These are phyloP conservation scores for Paraescarpia echinospica DNA, from an alignment of 1,140 invertebrate genomes.

Conservation along the genomic window DNA sequence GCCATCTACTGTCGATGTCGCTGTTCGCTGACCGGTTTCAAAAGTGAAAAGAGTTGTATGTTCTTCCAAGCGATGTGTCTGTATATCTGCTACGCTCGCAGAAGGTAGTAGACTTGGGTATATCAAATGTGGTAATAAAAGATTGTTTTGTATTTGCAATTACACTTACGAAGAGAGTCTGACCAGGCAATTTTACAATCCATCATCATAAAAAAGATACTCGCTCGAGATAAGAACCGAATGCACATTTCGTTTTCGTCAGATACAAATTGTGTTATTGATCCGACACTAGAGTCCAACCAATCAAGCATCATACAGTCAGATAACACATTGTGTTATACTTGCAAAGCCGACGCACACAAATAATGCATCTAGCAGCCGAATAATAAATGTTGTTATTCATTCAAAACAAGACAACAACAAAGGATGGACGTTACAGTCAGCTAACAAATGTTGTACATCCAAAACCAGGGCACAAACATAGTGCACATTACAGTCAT, in stretches of 20 bases:
- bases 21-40: not conserved
- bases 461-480: no score
- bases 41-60: not conserved
- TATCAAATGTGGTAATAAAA: no score
- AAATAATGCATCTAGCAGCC: no score
- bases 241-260: not conserved
- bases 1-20: not conserved
- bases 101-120: no score
- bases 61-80: not conserved
- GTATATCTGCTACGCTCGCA: no score
- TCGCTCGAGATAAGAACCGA: not conserved
- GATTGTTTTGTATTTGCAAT: no score
- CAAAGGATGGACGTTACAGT: not conserved
- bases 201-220: no score
- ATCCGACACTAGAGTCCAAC: not conserved
- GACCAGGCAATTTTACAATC: no score
- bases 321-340: not conserved
- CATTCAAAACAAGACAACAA: no score
- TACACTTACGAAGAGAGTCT: no score
- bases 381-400: not conserved
- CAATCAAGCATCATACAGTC: not conserved
- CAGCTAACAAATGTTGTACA: not conserved
- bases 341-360: no score
- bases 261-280: not conserved
- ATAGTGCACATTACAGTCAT: no score